A percentile compares a stretch with the other conserved stretches of the same genome.
These are phyloP conservation scores for Nestor notabilis DNA, from an alignment of 2,113 vertebrate genomes.

Conservation along the genomic window DNA sequence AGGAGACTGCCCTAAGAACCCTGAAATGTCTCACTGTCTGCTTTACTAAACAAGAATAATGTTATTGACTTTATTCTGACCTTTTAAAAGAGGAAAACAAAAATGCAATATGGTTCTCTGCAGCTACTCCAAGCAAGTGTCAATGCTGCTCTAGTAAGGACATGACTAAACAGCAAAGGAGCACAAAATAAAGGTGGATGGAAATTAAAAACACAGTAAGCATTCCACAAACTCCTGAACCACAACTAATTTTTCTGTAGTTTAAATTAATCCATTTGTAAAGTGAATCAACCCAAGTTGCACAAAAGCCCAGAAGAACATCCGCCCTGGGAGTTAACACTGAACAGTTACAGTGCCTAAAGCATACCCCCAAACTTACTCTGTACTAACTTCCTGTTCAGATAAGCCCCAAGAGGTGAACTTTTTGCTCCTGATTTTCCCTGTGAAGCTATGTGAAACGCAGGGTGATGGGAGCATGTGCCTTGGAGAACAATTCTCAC, in stretches of 20 bases:
- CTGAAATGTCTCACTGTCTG: neutral
- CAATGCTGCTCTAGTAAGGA: neutral
- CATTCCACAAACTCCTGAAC: neutral
- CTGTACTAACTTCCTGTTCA: slow-evolving; percentile 19
- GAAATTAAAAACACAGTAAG: neutral
- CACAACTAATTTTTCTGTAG: neutral
- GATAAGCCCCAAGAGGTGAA: slow-evolving; percentile 21
- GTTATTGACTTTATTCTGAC: neutral
- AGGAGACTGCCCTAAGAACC: neutral
- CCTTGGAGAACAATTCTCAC: neutral
- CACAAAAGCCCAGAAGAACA: neutral
- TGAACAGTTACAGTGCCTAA: neutral
- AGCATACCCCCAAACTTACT: neutral
- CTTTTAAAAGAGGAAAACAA: neutral
- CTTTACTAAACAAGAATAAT: neutral
- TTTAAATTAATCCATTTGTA: neutral
- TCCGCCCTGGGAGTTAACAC: neutral
- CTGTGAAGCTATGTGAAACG: neutral
- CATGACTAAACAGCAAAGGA: neutral
- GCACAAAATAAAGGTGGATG: neutral
- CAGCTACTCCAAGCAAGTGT: neutral
- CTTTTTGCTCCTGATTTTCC: neutral
- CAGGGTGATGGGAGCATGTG: neutral
- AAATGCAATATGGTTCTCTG: neutral
- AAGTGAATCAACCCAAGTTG: neutral